Evolutionary conservation across 1,140 invertebrate genomes (phyloP), one percentile per base, ranked within the genome.

Genomic region (Zaprionus nigranus): DNA sequence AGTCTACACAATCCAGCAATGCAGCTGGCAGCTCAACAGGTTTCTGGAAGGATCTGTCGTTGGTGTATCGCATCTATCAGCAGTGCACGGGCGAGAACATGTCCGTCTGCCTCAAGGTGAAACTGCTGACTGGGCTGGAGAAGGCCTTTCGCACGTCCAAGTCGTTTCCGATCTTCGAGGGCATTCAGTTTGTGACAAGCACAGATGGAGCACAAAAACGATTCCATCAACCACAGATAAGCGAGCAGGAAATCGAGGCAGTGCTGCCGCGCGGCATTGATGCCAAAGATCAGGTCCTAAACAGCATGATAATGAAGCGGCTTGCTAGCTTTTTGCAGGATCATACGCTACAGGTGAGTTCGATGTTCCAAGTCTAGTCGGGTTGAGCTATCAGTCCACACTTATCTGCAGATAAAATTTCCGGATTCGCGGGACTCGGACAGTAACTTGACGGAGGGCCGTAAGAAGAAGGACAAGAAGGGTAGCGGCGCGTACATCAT

Each of bases 21-120:
- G 51, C 62, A 11, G 67, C n/a, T 5, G 17, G 30, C 24, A 59
- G 73, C 6, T 57, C 86, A 7, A 20, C 64, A 2, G 62, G 81
- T 20, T 60, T 92, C 53, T 92, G 91, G 91, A 92, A 90, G 63
- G 91, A 92, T 40, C 67, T 92, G 51, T 91, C 91, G 12, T 36
- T 90, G 60, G 75, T 92, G 5, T 92, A 91, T 58, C 84, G 88
- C 49, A 93, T 96, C 68, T 97, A 97, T 92, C 96, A 96, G 90
- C 96, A 97, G 73, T 97, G 96, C 93, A 94, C 95, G 26, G 95
- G 94, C 5, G 93, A 94, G 28, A 96, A 96, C 58, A 83, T 97
- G 15, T 94, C 95, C 56, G 94, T 95, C 22, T 97, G 96, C 78
- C 92, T 97, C 5, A 97, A 97, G 91, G 87, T 96, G 40, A 97